Base-by-base conservation (phyloP, 2,113 vertebrate species). In the Solea solea region DNA sequence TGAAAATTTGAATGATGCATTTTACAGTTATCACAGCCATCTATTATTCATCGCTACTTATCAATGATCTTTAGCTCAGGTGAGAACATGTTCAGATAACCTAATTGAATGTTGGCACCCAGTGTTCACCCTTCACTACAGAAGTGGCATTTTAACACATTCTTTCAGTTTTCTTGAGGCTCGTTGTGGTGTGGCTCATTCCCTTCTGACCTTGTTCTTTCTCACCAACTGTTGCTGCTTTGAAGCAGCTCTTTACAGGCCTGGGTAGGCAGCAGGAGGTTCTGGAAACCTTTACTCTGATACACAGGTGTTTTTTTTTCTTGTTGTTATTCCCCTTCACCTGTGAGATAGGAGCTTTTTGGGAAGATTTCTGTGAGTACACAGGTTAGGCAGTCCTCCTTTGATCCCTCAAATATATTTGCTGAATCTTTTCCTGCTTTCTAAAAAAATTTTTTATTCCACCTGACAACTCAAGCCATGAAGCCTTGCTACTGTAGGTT, bases 331-430 rank as follows among this genome's bases (percentile, higher is more conserved):
- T 56, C 60, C 21, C 34, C 59, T 78, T 45, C n/a, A 40, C 34
- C 59, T 55, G 42, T 44, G 41, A 65, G 55, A 64, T 50, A 56
- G 62, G 39, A 46, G 61, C 27, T 71, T 6, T 34, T 34, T 34
- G 34, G 34, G 21, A 21, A 21, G 21, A 21, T 21, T 21, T 21
- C 21, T 1, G 21, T 21, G 21, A 21, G 21, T 21, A 21, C 21
- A 21, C 21, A 21, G 21, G 21, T 21, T 21, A 21, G 21, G 21
- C 21, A 21, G 21, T 21, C 21, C 21, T 21, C 21, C 34, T 6
- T 34, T 4, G 34, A 34, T 34, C 34, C 34, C 5, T 1, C 2
- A 34, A 3, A 34, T 34, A 3, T 34, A 1, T 34, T 34, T 34
- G 34, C 34, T 34, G 34, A 34, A 34, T 34, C 34, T 34, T 34